Evolutionary conservation across 1,140 invertebrate species (phyloP).

Genomic region (Charaxes varanes): DNA sequence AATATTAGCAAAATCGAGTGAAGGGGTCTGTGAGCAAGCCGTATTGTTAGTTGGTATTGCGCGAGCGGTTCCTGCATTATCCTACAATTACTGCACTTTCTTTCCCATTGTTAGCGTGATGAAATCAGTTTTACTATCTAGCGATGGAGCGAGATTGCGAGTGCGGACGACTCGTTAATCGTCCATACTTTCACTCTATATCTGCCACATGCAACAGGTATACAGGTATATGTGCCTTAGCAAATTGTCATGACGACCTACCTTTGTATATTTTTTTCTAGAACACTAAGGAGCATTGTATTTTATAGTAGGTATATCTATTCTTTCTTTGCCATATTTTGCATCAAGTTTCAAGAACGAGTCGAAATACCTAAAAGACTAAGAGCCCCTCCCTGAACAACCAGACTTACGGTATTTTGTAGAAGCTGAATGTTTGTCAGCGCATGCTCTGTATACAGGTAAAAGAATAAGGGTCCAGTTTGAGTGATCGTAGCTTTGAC

Average conservation of each 20-base stretch:
- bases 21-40: not conserved
- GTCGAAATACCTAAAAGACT: too few relatives aligned
- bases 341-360: too few relatives aligned
- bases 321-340: too few relatives aligned
- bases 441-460: too few relatives aligned
- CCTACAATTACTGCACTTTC: constrained; percentile 61
- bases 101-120: constrained; percentile 64
- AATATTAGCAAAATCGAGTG: not conserved
- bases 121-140: constrained; percentile 63
- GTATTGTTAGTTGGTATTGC: not conserved
- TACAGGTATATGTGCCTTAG: constrained; percentile 13
- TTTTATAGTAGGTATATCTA: too few relatives aligned
- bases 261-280: too few relatives aligned
- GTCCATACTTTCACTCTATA: constrained; percentile 50
- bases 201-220: constrained; percentile 15
- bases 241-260: constrained; percentile 2
- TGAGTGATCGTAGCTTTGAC: too few relatives aligned
- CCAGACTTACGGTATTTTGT: too few relatives aligned
- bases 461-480: too few relatives aligned
- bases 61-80: constrained; percentile 42
- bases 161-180: constrained; percentile 20
- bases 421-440: too few relatives aligned
- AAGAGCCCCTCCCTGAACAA: too few relatives aligned
- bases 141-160: constrained; percentile 45
- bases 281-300: too few relatives aligned